These are phyloP conservation scores for Myotis pilosus DNA, from an alignment of 2,797 vertebrate genomes.

Conservation along the genomic window DNA sequence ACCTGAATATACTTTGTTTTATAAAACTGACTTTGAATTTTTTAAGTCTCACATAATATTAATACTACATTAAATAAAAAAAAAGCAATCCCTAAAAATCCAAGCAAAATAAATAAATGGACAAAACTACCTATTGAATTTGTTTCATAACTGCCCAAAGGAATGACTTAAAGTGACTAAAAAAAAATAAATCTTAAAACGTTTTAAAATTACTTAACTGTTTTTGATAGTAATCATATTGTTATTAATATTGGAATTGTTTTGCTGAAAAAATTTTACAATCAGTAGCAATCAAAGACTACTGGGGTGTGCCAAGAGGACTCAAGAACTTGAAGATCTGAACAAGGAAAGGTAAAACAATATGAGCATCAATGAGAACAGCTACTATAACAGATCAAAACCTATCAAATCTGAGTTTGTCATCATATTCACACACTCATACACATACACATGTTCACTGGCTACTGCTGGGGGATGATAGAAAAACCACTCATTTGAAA, in stretches of 20 bases:
- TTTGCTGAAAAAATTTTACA: neutral
- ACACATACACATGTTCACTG: neutral
- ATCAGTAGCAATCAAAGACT: neutral
- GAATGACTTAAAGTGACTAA: neutral
- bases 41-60: neutral
- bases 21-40: neutral
- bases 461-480: neutral
- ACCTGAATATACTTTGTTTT: neutral
- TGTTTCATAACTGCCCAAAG: neutral
- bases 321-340: neutral
- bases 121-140: neutral
- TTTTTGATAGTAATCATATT: neutral
- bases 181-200: neutral
- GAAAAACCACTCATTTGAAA: neutral
- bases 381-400: neutral
- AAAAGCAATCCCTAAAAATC: neutral
- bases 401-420: neutral
- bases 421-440: neutral
- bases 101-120: neutral
- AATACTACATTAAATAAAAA: slow-evolving; percentile 9
- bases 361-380: neutral
- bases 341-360: neutral
- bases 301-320: neutral
- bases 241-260: neutral
- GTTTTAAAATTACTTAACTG: neutral